Conservation (phyloP, 2,113 vertebrate genomes). For the Chaenocephalus aceratus region DNA sequence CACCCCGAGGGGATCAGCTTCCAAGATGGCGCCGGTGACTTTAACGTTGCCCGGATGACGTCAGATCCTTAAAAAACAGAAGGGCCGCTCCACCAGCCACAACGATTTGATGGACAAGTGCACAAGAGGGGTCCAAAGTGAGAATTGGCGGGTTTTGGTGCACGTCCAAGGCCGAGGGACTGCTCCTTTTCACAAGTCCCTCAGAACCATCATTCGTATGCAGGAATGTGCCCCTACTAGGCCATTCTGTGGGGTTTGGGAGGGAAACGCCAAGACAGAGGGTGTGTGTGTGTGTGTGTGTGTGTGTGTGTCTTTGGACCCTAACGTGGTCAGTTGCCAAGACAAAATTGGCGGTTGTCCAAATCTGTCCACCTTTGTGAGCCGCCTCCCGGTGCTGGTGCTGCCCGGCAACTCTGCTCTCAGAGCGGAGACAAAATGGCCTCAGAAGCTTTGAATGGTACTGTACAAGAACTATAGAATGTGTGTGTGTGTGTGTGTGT, state of each 20-base stretch:
- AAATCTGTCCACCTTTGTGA: conserved; percentile 60
- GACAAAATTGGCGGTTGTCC: conserved; percentile 63
- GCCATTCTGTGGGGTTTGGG: conserved; percentile 68
- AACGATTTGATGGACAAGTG: conserved; percentile 37
- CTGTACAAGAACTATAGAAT: conserved; percentile 20
- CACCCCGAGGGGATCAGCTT: conserved; percentile 21
- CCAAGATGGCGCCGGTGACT: conserved; percentile 58
- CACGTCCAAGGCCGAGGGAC: conserved; percentile 61
- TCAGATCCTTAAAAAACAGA: conserved; percentile 1
- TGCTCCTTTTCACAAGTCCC: conserved; percentile 68
- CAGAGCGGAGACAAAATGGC: conserved; percentile 9
- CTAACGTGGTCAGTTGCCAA: conserved; percentile 53
- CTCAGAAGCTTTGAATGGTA: conserved; percentile 22
- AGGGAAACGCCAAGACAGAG: conserved; percentile 72
- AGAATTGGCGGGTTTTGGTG: conserved; percentile 64
- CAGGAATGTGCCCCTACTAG: conserved; percentile 76
- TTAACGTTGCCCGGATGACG: neutral
- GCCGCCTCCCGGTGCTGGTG: neutral
- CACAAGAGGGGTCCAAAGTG: conserved; percentile 9
- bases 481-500: too few species aligned
- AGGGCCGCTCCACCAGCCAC: neutral
- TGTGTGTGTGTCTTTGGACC: conserved; percentile 45
- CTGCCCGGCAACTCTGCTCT: conserved; percentile 6
- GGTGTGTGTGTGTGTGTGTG: conserved; percentile 43
- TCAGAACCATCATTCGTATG: conserved; percentile 77